phyloP scores from a whole-genome alignment of 2,113 vertebrate species.

The Patagioenas fasciata region DNA sequence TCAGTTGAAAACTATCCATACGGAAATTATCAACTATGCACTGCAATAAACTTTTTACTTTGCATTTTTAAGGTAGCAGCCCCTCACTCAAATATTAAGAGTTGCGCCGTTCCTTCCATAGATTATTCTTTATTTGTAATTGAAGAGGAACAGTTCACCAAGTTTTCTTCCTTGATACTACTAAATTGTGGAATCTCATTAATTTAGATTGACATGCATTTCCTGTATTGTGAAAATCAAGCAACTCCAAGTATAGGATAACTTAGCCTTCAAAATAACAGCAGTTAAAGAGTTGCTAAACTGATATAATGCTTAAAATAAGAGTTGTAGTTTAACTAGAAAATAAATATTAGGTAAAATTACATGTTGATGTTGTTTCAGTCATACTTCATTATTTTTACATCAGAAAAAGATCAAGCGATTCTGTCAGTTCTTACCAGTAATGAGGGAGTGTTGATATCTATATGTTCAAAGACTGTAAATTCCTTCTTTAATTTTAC shows the following conservation, averaged over 20 bases:
- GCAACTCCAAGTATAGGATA: constrained; percentile 26
- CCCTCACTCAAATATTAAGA: not conserved
- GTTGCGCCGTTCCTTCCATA: not conserved
- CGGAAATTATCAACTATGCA: constrained; percentile 45
- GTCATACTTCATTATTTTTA: constrained; percentile 47
- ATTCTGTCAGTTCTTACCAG: constrained; percentile 82
- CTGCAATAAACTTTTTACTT: not conserved
- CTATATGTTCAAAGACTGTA: constrained; percentile 99
- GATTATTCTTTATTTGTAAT: not conserved
- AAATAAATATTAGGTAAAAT: not conserved
- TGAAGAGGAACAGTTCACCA: not conserved
- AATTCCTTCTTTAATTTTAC: constrained; percentile 99
- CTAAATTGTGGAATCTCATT: not conserved
- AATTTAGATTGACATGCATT: not conserved
- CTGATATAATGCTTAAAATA: constrained; percentile 11
- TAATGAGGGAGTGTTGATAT: constrained; percentile 98
- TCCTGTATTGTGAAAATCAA: not conserved
- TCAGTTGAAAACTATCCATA: constrained; percentile 47
- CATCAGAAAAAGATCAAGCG: constrained; percentile 56
- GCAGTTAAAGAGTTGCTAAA: not conserved
- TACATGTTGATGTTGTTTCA: constrained; percentile 3
- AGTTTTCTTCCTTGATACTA: not conserved
- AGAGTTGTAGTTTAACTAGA: not conserved
- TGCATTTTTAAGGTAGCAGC: constrained; percentile 30
- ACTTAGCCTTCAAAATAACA: constrained; percentile 12